Evolutionary conservation across 2,888 invertebrate genomes (phyloP).

Genomic region (Megamerina dolium): DNA sequence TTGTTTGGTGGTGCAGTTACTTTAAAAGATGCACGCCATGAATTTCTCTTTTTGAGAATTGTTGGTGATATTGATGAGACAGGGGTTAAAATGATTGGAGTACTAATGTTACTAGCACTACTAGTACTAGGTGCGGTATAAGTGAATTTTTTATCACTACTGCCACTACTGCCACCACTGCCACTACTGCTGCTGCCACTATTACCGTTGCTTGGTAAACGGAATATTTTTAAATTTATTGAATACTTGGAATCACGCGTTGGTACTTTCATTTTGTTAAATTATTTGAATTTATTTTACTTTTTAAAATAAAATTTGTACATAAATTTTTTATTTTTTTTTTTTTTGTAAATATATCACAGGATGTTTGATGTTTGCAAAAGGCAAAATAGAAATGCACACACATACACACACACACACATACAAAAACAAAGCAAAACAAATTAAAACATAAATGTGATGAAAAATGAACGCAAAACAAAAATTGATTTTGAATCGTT

Average conservation of each 20-base stretch:
- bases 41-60: slow-evolving; percentile 32
- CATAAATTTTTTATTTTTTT: no score
- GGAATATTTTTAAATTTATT: slow-evolving; percentile 43
- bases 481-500: no score
- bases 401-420: no score
- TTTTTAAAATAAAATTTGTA: no score
- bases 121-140: slow-evolving; percentile 11
- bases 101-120: no score
- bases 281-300: slow-evolving; percentile 2
- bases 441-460: no score
- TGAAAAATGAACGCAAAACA: no score
- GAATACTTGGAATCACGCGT: slow-evolving; percentile 37
- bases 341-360: neutral
- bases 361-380: no score
- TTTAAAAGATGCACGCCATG: slow-evolving; percentile 39
- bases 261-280: slow-evolving; percentile 34
- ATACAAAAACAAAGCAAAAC: no score
- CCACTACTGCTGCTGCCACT: neutral
- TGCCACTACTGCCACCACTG: slow-evolving; percentile 2
- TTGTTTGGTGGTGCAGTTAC: slow-evolving; percentile 17
- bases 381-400: no score
- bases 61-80: slow-evolving; percentile 17
- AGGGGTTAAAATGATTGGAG: no score
- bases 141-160: slow-evolving; percentile 19
- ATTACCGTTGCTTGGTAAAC: slow-evolving; percentile 33